Conservation (phyloP, 2,113 vertebrate species). For the Chelonoidis abingdonii region DNA sequence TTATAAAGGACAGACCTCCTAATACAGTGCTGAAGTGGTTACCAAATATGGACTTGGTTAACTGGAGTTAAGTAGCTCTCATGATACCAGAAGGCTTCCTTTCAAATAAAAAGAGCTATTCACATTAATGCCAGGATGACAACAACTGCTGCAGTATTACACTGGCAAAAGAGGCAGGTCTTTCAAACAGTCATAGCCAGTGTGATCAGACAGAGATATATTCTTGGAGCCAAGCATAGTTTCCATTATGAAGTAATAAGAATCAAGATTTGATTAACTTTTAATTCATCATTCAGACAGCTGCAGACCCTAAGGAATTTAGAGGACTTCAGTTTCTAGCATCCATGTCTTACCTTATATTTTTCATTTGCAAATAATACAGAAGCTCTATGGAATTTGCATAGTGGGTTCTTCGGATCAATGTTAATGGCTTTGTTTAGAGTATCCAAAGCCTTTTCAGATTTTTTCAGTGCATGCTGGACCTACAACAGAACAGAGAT, state of each 20-base stretch:
- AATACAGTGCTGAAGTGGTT: background rate
- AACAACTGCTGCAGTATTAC: background rate
- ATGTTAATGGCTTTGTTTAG: conserved; percentile 96
- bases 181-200: background rate
- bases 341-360: conserved; percentile 88
- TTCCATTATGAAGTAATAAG: background rate
- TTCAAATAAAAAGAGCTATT: background rate
- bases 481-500: conserved; percentile 79
- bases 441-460: conserved; percentile 96
- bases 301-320: background rate
- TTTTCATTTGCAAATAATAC: conserved; percentile 98
- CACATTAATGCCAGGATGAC: background rate
- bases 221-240: background rate
- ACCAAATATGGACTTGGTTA: background rate
- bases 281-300: background rate
- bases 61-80: background rate
- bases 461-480: conserved; percentile 97
- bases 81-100: background rate
- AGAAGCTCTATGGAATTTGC: conserved; percentile 98
- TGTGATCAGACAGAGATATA: no score
- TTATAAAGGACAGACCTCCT: background rate
- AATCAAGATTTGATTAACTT: background rate
- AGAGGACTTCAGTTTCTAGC: fast-evolving
- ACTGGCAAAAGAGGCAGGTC: background rate
- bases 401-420: conserved; percentile 98